Evolutionary conservation across 2,797 vertebrate genomes (phyloP).

Genomic region (Threskiornis aethiopicus): DNA sequence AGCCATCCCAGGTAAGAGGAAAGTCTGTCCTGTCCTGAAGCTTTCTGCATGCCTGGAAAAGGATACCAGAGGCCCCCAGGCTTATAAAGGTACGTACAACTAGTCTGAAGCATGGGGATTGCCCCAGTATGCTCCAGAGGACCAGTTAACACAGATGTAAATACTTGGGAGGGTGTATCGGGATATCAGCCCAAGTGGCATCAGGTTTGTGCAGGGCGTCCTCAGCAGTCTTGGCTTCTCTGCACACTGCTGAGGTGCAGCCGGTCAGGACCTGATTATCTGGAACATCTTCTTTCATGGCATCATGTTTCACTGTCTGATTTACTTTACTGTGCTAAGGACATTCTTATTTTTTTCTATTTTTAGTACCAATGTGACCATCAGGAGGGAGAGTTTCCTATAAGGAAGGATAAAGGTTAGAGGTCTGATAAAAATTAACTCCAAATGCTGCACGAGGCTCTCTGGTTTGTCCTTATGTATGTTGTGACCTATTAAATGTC

Average conservation of each 20-base stretch:
- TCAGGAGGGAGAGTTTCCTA: background rate
- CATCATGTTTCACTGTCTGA: background rate
- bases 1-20: background rate
- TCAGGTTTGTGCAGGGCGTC: background rate
- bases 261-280: background rate
- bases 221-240: background rate
- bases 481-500: background rate
- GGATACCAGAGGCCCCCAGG: background rate
- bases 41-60: background rate
- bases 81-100: background rate
- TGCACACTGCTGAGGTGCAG: background rate
- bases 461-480: background rate
- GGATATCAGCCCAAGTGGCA: background rate
- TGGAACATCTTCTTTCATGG: background rate
- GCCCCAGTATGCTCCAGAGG: background rate
- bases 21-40: background rate
- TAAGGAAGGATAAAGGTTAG: background rate
- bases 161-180: accelerated
- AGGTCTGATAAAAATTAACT: background rate
- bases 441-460: background rate
- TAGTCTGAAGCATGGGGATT: background rate
- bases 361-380: background rate
- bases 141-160: background rate
- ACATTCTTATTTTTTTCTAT: background rate
- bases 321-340: background rate